Evolutionary conservation across 2,888 invertebrate genomes (phyloP).

Genomic region (Melieria crassipennis): DNA sequence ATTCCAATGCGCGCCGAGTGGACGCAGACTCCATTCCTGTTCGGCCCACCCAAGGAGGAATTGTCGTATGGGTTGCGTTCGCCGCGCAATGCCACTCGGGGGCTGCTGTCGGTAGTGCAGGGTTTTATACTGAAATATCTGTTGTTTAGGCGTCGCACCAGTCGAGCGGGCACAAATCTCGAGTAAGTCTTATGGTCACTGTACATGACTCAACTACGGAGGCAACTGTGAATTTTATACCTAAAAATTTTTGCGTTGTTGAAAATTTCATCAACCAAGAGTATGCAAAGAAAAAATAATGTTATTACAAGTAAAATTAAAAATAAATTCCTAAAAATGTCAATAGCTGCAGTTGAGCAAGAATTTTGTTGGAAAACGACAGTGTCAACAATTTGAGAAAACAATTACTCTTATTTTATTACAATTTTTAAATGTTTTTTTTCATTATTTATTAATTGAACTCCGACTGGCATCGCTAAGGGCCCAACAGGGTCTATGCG

Average conservation of each 20-base stretch:
- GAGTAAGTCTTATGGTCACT: slow-evolving; percentile 47
- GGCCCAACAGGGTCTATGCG: no score
- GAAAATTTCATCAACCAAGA: slow-evolving; percentile 3
- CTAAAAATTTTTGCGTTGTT: no score
- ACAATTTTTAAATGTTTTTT: no score
- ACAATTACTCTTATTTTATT: no score
- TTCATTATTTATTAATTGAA: no score
- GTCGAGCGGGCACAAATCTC: slow-evolving; percentile 41
- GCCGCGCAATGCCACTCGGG: slow-evolving; percentile 74
- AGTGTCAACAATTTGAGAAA: no score
- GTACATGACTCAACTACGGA: neutral
- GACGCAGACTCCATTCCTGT: slow-evolving; percentile 75
- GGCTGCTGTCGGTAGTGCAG: slow-evolving; percentile 73
- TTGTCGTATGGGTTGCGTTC: slow-evolving; percentile 72
- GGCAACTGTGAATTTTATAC: no score
- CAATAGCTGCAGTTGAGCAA: no score
- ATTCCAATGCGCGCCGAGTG: slow-evolving; percentile 79
- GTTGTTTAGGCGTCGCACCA: slow-evolving; percentile 68
- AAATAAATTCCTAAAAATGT: no score
- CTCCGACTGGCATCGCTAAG: no score
- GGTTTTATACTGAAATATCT: slow-evolving; percentile 77
- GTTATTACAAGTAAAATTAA: no score
- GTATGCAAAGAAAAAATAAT: neutral
- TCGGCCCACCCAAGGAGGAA: slow-evolving; percentile 69
- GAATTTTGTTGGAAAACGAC: no score